Conservation (phyloP, 2,113 vertebrate genomes). For the Calidris pygmaea region DNA sequence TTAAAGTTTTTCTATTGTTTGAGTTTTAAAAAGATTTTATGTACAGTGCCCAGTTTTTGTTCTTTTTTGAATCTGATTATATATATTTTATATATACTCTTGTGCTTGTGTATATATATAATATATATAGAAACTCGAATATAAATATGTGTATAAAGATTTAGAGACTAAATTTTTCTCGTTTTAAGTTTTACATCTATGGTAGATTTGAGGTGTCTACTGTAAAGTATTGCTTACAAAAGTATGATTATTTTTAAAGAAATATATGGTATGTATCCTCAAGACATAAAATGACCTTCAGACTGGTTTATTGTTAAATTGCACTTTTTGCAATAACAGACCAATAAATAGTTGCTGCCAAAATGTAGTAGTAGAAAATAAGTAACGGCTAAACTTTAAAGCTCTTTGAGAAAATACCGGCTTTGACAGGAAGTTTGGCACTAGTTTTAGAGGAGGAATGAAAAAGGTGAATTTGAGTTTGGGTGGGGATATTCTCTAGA, state of each 20-base stretch:
- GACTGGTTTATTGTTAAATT: slow-evolving; percentile 85
- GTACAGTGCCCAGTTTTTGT: slow-evolving; percentile 84
- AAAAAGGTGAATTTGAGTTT: slow-evolving; percentile 5
- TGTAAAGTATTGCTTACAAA: slow-evolving; percentile 86
- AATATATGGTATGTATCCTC: slow-evolving; percentile 86
- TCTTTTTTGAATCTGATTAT: slow-evolving; percentile 83
- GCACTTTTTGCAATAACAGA: slow-evolving; percentile 81
- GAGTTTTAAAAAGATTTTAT: slow-evolving; percentile 85
- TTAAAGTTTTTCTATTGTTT: slow-evolving; percentile 94
- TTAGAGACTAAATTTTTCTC: slow-evolving; percentile 82
- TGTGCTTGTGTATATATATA: slow-evolving; percentile 81
- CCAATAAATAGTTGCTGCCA: slow-evolving; percentile 80
- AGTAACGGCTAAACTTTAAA: slow-evolving; percentile 62
- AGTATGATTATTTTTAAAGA: slow-evolving; percentile 85
- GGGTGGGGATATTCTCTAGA: slow-evolving; percentile 65
- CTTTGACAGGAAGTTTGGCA: slow-evolving; percentile 59
- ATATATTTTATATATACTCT: slow-evolving; percentile 88
- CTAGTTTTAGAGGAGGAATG: slow-evolving; percentile 51
- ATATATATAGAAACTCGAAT: slow-evolving; percentile 83
- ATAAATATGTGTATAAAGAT: slow-evolving; percentile 84
- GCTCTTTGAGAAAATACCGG: slow-evolving; percentile 54
- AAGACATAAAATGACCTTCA: slow-evolving; percentile 80
- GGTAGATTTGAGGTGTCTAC: slow-evolving; percentile 85
- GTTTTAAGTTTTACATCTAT: slow-evolving; percentile 85
- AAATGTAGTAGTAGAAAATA: slow-evolving; percentile 75